Evolutionary conservation across 53 echinoderm and acorn worm genomes (phyloP).

Genomic region (Paracentrotus lividus): DNA sequence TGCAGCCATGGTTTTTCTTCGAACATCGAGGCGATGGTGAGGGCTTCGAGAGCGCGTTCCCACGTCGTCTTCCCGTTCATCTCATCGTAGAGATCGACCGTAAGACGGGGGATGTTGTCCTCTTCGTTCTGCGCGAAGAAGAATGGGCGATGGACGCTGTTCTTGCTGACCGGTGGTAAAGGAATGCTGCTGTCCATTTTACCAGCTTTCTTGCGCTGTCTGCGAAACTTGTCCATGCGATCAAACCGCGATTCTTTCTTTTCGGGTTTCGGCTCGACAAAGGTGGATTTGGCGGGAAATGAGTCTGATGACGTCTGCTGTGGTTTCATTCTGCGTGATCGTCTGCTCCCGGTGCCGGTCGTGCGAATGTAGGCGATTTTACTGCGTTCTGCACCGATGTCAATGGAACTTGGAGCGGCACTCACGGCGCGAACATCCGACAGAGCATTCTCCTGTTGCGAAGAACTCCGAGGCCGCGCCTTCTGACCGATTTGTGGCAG

Average conservation of each 20-base stretch:
- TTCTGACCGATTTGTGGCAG: conserved; percentile 75
- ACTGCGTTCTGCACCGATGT: conserved; percentile 66
- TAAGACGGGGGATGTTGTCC: conserved; percentile 86
- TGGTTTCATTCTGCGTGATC: conserved; percentile 37
- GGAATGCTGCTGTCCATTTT: conserved; percentile 90
- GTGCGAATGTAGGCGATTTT: conserved; percentile 84
- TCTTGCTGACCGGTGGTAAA: conserved; percentile 79
- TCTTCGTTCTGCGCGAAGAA: conserved; percentile 72
- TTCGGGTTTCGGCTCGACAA: conserved; percentile 15
- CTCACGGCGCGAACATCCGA: neutral
- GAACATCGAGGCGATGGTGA: conserved; percentile 91
- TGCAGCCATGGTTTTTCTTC: conserved; percentile 95
- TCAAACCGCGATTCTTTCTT: conserved; percentile 59
- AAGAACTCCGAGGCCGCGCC: conserved; percentile 54
- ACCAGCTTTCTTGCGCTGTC: conserved; percentile 79
- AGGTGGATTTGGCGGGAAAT: conserved; percentile 1
- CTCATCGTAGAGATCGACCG: conserved; percentile 85
- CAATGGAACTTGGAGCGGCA: conserved; percentile 68
- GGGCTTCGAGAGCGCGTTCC: conserved; percentile 89
- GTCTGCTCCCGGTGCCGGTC: conserved; percentile 73
- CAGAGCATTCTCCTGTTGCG: conserved; percentile 21
- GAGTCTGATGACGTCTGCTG: conserved; percentile 46
- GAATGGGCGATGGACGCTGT: conserved; percentile 79
- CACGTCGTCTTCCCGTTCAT: conserved; percentile 89
- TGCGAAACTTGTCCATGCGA: conserved; percentile 73